Evolutionary conservation across 1,140 invertebrate species (phyloP).

Genomic region (Vollenhovia emeryi): DNA sequence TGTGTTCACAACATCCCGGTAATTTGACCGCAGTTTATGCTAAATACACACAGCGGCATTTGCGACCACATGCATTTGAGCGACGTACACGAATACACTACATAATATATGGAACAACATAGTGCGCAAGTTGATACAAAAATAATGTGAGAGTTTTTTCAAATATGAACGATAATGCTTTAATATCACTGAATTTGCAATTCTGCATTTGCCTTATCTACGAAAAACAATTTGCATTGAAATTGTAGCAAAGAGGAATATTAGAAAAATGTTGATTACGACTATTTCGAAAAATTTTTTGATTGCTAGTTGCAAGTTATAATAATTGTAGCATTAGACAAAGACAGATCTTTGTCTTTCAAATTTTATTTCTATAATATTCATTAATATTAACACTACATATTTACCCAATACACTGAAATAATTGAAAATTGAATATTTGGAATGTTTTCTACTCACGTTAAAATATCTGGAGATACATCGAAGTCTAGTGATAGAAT

Average conservation of each 20-base stretch:
- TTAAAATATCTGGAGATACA: no score
- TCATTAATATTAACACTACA: background rate
- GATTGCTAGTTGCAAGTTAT: background rate
- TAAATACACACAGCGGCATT: background rate
- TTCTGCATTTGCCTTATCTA: no score
- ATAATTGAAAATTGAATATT: background rate
- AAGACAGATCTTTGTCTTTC: background rate
- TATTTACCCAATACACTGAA: background rate
- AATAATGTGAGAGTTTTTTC: background rate
- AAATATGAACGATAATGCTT: background rate
- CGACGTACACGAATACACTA: background rate
- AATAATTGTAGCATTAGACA: background rate
- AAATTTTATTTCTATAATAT: background rate
- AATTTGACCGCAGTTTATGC: slow-evolving; percentile 10
- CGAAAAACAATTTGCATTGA: no score
- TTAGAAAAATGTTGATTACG: no score
- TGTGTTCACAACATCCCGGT: background rate
- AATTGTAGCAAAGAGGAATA: no score
- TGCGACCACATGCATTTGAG: background rate
- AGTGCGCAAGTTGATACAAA: background rate
- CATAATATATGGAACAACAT: background rate
- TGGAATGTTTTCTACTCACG: background rate
- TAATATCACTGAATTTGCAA: no score
- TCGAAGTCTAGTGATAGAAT: no score
- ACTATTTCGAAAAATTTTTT: no score